Conservation (phyloP, 2,888 invertebrate species). For the Cynaeus angustus region DNA sequence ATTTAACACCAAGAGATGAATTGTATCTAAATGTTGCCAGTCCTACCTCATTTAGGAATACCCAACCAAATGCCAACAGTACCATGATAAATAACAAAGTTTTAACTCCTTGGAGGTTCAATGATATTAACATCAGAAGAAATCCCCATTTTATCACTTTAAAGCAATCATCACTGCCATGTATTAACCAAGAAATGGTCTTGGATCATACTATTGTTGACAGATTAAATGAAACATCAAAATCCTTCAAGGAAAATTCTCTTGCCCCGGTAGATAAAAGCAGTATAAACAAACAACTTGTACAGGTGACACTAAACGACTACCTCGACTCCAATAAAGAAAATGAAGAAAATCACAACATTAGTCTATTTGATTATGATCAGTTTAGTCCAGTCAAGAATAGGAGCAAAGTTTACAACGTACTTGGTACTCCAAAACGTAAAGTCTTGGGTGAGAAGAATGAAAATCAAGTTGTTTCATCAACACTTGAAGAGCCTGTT, state of each 20-base stretch:
- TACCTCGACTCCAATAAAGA: constrained; percentile 40
- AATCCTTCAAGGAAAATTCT: background rate
- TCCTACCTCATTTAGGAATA: background rate
- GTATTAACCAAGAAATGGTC: constrained; percentile 57
- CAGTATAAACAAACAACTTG: background rate
- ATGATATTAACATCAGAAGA: constrained; percentile 45
- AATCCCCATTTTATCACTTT: constrained; percentile 57
- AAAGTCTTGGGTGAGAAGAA: constrained; percentile 42
- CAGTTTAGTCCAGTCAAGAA: constrained; percentile 54
- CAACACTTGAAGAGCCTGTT: constrained; percentile 5
- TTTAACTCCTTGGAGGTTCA: constrained; percentile 56
- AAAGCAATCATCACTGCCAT: constrained; percentile 55
- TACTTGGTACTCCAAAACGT: constrained; percentile 22
- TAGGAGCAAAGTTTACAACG: background rate
- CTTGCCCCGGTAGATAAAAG: background rate
- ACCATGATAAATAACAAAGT: constrained; percentile 33
- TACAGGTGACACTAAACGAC: constrained; percentile 37
- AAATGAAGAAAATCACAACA: constrained; percentile 7
- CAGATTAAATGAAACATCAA: constrained; percentile 30
- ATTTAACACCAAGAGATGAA: constrained; percentile 11
- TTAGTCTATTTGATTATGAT: constrained; percentile 54
- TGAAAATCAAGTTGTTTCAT: background rate
- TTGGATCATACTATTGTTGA: constrained; percentile 57
- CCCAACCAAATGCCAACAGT: constrained; percentile 49
- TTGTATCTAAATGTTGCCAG: constrained; percentile 13